Percentiles rank a stretch among this genome's conserved stretches.
Conservation (phyloP, 2,113 vertebrate genomes). For the Microcebus griseorufus region DNA sequence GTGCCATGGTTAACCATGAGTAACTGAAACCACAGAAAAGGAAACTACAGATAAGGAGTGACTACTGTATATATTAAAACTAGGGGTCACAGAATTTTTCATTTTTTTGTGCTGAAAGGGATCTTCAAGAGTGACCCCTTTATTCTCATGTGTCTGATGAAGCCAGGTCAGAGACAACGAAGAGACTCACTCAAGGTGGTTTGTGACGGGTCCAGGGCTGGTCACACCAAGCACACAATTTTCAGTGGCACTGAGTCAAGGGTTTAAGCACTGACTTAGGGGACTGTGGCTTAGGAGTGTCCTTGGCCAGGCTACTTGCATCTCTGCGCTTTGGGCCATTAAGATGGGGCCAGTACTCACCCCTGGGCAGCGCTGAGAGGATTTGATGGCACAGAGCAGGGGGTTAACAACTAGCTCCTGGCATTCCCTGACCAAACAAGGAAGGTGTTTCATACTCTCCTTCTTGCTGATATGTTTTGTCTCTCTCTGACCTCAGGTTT, state of each 20-base stretch:
- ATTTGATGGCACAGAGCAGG: not conserved
- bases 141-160: not conserved
- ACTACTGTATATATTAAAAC: not conserved
- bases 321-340: not conserved
- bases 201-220: not conserved
- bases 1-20: not conserved
- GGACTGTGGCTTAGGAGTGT: not conserved
- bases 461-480: not conserved
- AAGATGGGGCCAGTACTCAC: not conserved
- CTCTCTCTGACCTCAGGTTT: constrained; percentile 34
- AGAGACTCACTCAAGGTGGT: not conserved
- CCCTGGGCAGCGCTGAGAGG: not conserved
- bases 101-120: not conserved
- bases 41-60: not conserved
- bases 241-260: not conserved
- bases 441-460: not conserved
- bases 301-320: not conserved
- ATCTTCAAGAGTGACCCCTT: not conserved
- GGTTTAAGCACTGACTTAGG: not conserved
- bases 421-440: not conserved
- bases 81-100: not conserved
- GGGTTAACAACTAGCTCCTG: not conserved
- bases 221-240: not conserved
- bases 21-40: not conserved
- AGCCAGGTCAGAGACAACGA: not conserved